Conservation (phyloP, 2,113 vertebrate species). For the Loxodonta africana region DNA sequence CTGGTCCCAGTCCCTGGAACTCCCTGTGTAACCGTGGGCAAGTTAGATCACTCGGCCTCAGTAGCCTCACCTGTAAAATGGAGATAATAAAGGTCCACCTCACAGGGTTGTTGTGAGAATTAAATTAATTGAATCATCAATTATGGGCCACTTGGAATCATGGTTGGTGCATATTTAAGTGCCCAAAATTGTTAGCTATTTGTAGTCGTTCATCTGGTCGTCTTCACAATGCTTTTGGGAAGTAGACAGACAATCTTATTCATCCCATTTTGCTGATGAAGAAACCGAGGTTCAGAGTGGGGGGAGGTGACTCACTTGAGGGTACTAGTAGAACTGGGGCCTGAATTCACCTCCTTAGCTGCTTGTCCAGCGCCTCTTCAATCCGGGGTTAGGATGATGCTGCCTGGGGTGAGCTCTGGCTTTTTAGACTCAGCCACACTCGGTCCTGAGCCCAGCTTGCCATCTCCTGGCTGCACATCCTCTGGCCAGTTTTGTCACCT, state of each 20-base stretch:
- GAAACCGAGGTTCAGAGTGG: neutral
- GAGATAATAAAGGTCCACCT: neutral
- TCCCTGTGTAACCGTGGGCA: neutral
- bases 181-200: neutral
- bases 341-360: neutral
- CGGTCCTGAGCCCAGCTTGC: neutral
- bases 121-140: neutral
- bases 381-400: neutral
- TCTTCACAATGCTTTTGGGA: neutral
- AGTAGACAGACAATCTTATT: neutral
- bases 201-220: neutral
- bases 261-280: neutral
- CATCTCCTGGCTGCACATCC: neutral
- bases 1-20: neutral
- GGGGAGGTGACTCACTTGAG: neutral
- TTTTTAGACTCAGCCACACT: neutral
- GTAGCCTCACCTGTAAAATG: neutral
- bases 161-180: neutral
- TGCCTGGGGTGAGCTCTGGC: neutral
- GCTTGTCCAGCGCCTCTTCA: neutral
- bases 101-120: neutral
- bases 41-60: neutral
- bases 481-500: fast-evolving
- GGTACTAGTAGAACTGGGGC: neutral
- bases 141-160: neutral